Evolutionary conservation across 2,797 vertebrate genomes (phyloP), one percentile per base, ranked within the genome.

Genomic region (Otolemur crassicaudatus): DNA sequence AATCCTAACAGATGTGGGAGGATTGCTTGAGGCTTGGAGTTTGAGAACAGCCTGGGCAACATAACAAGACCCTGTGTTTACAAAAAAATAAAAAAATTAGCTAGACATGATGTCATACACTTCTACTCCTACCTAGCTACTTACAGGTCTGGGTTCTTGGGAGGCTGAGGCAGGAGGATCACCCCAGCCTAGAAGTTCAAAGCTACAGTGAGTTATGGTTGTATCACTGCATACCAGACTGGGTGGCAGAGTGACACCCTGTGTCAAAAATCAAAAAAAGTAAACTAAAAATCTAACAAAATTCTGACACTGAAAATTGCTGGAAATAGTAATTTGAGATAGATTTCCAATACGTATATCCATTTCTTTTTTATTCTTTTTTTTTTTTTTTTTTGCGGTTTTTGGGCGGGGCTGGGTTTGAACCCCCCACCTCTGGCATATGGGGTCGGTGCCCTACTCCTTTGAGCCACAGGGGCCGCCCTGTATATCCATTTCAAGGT

Each of bases 301-400:
- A 83, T 82, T 61, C 87, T 90, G 70, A 72, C 82, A 87, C 61
- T 84, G 31, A 60, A 46, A 69, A 20, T 83, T 91, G 29, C 83
- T 87, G 69, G 22, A 60, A 65, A 73, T 60, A 73, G 29, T 49
- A 86, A 81, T 73, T 94, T 93, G 70, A 87, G 94, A 69, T 84
- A 87, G 75, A 58, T 17, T 70, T 27, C 25, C 31, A 80, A 12
- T 65, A 87, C 7, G 19, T 81, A 34, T 56, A 83, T 70, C 9
- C n/a, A 79, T 92, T 29, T 92, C 29, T 43, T 43, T 43, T 43
- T 43, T 43, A 43, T 43, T 43, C 7, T 43, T 43, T 43, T 43
- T 43, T 43, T 43, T 43, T 43, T 43, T 43, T 43, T 43, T 43
- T 43, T 43, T 43, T 43, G 40, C 40, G 6, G 40, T 43, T 43